Evolutionary conservation across 2,797 vertebrate species (phyloP).

Genomic region (Acanthis flammea): DNA sequence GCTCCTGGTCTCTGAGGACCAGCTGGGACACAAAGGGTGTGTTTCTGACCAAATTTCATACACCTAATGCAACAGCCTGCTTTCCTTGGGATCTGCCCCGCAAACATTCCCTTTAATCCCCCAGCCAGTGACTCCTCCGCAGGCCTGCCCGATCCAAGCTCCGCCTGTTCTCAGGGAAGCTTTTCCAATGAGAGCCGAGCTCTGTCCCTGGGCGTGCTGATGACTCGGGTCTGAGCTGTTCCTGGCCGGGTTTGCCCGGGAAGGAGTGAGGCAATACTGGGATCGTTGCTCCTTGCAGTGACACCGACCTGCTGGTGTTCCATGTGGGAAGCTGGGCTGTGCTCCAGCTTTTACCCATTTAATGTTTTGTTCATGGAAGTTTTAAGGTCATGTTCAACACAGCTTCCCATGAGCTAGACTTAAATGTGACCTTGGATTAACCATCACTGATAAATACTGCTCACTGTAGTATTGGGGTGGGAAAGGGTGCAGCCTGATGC

Average conservation of each 20-base stretch:
- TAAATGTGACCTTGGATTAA: background rate
- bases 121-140: background rate
- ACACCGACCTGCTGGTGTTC: background rate
- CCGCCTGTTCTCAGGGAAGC: background rate
- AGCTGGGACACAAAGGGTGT: background rate
- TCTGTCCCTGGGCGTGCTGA: background rate
- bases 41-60: background rate
- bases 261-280: background rate
- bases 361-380: rapidly evolving
- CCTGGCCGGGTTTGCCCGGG: background rate
- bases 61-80: background rate
- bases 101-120: background rate
- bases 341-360: background rate
- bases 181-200: background rate
- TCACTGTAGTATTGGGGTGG: background rate
- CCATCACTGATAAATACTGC: background rate
- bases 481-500: background rate
- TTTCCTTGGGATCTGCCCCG: background rate
- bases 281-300: background rate
- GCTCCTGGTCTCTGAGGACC: background rate
- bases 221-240: conserved; percentile 35
- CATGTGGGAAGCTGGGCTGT: background rate
- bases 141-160: background rate
- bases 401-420: background rate
- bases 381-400: background rate